These are phyloP conservation scores for Monoplex corrugatus DNA, from an alignment of 2,888 invertebrate species.

Conservation along the genomic window DNA sequence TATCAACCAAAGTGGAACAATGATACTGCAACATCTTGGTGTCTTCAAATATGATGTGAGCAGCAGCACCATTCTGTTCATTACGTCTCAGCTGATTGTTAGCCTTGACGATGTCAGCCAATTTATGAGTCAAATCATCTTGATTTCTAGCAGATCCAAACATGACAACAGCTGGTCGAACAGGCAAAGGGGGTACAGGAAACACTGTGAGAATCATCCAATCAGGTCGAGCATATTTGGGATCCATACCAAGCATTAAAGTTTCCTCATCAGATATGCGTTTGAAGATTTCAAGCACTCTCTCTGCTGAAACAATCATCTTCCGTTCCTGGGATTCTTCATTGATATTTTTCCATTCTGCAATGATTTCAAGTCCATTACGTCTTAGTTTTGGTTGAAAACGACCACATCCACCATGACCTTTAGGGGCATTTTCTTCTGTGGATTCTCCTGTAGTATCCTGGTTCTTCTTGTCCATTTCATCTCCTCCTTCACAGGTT, in stretches of 20 bases:
- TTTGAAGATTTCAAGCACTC: conserved; percentile 98
- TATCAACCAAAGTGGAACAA: conserved; percentile 98
- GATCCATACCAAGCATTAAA: conserved; percentile 96
- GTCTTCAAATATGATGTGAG: conserved; percentile 97
- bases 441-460: conserved; percentile 67
- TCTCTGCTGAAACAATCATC: conserved; percentile 94
- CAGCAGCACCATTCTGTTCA: conserved; percentile 97
- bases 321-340: conserved; percentile 98
- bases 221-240: conserved; percentile 95
- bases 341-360: conserved; percentile 98
- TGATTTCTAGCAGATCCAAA: conserved; percentile 97
- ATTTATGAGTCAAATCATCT: conserved; percentile 99
- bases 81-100: conserved; percentile 97
- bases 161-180: conserved; percentile 99
- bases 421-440: conserved; percentile 83
- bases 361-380: conserved; percentile 94
- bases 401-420: conserved; percentile 97
- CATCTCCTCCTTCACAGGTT: conserved; percentile 99
- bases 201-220: conserved; percentile 99
- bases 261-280: conserved; percentile 93
- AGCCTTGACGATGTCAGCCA: conserved; percentile 98
- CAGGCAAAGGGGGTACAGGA: conserved; percentile 97
- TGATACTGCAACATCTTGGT: conserved; percentile 99
- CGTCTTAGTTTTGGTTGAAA: conserved; percentile 97
- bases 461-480: conserved; percentile 88